These are phyloP conservation scores for Eupithecia subfuscata DNA, from an alignment of 2,888 invertebrate genomes.

Conservation along the genomic window DNA sequence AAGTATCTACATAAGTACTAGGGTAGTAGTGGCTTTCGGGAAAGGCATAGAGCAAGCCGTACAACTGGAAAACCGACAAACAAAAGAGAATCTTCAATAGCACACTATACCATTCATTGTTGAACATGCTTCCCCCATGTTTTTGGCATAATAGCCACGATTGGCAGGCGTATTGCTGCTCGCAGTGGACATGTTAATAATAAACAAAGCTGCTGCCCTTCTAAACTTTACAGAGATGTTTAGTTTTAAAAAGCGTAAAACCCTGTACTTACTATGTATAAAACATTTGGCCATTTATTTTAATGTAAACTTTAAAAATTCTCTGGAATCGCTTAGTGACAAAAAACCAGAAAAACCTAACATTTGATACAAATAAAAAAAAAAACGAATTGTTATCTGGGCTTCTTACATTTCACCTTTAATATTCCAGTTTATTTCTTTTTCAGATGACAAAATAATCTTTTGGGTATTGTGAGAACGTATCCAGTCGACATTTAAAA, in stretches of 20 bases:
- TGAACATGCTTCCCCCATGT: too few relatives aligned
- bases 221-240: too few relatives aligned
- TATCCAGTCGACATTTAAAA: neutral
- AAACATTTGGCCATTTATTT: neutral
- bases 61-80: neutral
- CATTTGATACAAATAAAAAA: neutral
- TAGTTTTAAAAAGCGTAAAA: neutral
- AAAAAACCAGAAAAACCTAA: neutral
- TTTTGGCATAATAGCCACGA: too few relatives aligned
- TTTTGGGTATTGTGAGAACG: neutral
- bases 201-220: too few relatives aligned
- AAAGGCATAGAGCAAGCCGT: neutral
- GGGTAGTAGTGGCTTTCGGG: too few relatives aligned
- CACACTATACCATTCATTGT: too few relatives aligned
- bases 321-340: neutral
- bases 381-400: too few relatives aligned
- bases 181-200: too few relatives aligned
- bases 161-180: too few relatives aligned
- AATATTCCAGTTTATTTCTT: neutral
- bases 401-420: neutral
- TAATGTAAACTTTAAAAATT: too few relatives aligned
- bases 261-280: neutral
- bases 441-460: neutral
- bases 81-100: neutral
- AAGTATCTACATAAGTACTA: too few relatives aligned